A percentile compares a stretch with the other conserved stretches of the same genome.
These are phyloP conservation scores for Trissolcus japonicus DNA, from an alignment of 2,888 invertebrate genomes.

Conservation along the genomic window DNA sequence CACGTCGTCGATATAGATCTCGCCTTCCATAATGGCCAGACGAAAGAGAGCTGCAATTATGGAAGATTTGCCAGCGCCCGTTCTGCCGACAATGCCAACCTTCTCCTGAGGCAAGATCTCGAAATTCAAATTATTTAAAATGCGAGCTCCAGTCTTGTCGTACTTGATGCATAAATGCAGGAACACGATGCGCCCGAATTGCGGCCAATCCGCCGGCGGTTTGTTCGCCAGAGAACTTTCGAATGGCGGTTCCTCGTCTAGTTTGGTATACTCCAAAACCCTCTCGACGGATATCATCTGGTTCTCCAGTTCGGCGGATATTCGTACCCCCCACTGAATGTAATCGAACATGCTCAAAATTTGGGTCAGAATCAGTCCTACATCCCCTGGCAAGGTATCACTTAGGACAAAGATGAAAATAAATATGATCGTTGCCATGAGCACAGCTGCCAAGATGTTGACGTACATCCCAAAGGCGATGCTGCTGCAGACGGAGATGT, in stretches of 20 bases:
- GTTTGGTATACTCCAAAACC: slow-evolving; percentile 80
- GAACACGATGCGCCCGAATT: slow-evolving; percentile 78
- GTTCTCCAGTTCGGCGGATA: slow-evolving; percentile 79
- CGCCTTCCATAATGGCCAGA: slow-evolving; percentile 82
- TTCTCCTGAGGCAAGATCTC: slow-evolving; percentile 79
- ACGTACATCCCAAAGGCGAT: slow-evolving; percentile 82
- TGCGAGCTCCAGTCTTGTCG: slow-evolving; percentile 67
- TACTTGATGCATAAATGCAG: slow-evolving; percentile 79
- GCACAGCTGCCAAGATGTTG: slow-evolving; percentile 80
- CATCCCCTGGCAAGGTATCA: slow-evolving; percentile 74
- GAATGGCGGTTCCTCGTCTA: slow-evolving; percentile 81
- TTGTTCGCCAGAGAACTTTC: slow-evolving; percentile 68
- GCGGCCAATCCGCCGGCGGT: slow-evolving; percentile 78
- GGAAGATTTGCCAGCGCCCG: slow-evolving; percentile 84
- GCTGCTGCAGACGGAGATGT: slow-evolving; percentile 81
- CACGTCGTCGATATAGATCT: slow-evolving; percentile 83
- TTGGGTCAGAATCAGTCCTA: slow-evolving; percentile 79
- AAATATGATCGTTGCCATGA: slow-evolving; percentile 80
- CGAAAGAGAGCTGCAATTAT: slow-evolving; percentile 84
- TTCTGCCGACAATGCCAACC: slow-evolving; percentile 82
- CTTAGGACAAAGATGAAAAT: slow-evolving; percentile 79
- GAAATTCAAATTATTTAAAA: slow-evolving; percentile 79
- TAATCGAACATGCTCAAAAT: slow-evolving; percentile 77
- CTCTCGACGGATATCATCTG: slow-evolving; percentile 84
- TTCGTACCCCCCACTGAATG: slow-evolving; percentile 83